Evolutionary conservation across 2,113 vertebrate genomes (phyloP).

Genomic region (Lamprologus sp.): DNA sequence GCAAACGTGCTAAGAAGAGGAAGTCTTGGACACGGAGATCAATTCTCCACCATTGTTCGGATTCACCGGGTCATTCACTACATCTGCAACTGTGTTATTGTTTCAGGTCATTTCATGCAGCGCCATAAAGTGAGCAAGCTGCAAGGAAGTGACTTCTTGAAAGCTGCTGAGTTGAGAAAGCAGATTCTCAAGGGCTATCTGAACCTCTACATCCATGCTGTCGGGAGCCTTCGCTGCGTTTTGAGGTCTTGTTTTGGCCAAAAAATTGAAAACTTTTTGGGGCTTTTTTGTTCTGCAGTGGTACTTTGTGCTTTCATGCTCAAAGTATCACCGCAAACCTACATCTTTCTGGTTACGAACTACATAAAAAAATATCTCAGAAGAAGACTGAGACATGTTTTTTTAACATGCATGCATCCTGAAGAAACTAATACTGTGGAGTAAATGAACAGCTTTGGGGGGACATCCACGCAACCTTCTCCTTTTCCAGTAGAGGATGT

Average conservation of each 20-base stretch:
- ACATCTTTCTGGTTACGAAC: not conserved
- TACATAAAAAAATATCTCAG: not conserved
- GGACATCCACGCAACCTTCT: not conserved
- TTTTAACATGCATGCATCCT: not conserved
- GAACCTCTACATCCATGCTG: not conserved
- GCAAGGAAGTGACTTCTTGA: slow-evolving; percentile 15
- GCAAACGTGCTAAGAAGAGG: slow-evolving; percentile 21
- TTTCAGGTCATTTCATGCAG: slow-evolving; percentile 48
- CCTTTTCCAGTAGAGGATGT: not conserved
- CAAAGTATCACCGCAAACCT: not conserved
- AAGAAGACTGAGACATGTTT: not conserved
- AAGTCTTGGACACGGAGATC: slow-evolving; percentile 37
- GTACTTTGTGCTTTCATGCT: not conserved
- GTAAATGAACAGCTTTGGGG: not conserved
- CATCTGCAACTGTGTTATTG: slow-evolving; percentile 45
- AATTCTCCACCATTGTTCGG: slow-evolving; percentile 56
- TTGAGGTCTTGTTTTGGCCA: not conserved
- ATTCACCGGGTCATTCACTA: slow-evolving; percentile 67
- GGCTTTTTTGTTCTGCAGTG: rapidly evolving
- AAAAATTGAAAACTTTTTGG: not conserved
- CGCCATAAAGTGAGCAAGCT: not conserved
- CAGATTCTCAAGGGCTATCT: slow-evolving; percentile 60
- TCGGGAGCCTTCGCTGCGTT: not conserved
- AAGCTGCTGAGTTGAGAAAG: slow-evolving; percentile 18
- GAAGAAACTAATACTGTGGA: not conserved